Evolutionary conservation across 2,113 vertebrate genomes (phyloP).

Genomic region (Mus musculus): DNA sequence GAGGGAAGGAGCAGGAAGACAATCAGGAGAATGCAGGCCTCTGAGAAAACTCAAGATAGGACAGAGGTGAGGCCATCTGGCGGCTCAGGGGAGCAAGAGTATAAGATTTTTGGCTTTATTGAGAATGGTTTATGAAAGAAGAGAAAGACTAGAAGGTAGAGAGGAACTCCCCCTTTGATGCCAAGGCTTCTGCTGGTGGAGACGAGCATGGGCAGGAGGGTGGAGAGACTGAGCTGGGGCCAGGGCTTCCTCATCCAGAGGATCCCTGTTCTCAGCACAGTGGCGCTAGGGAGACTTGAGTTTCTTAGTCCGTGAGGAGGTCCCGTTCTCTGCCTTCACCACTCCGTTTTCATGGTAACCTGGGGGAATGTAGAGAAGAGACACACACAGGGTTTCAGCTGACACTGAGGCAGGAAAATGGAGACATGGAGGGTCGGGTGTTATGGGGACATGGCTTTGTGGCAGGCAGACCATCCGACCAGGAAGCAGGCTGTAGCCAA

Average conservation of each 20-base stretch:
- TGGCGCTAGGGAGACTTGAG: conserved; percentile 93
- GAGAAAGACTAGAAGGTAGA: conserved; percentile 72
- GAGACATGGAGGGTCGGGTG: rapidly evolving
- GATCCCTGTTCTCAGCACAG: conserved; percentile 67
- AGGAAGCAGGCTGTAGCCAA: not conserved
- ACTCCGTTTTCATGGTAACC: conserved; percentile 96
- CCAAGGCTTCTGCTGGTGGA: conserved; percentile 55
- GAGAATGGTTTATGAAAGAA: conserved; percentile 80
- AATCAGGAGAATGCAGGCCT: not conserved
- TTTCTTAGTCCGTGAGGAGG: conserved; percentile 96
- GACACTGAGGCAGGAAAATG: not conserved
- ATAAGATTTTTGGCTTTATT: conserved; percentile 88
- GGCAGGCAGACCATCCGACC: rapidly evolving
- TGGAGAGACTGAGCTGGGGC: conserved; percentile 64
- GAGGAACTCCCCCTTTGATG: conserved; percentile 75
- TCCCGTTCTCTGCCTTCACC: conserved; percentile 95
- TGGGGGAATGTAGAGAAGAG: conserved; percentile 71
- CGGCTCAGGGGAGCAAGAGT: conserved; percentile 42
- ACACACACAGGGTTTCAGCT: not conserved
- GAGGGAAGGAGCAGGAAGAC: not conserved
- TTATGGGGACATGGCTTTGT: not conserved
- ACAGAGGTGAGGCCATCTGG: conserved; percentile 33
- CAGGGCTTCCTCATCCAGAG: conserved; percentile 65
- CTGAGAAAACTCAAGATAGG: conserved; percentile 41
- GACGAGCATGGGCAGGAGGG: rapidly evolving